A percentile compares a stretch with the other conserved stretches of the same genome.
These are phyloP conservation scores for Odontothrips loti DNA, from an alignment of 2,888 invertebrate species.

Conservation along the genomic window DNA sequence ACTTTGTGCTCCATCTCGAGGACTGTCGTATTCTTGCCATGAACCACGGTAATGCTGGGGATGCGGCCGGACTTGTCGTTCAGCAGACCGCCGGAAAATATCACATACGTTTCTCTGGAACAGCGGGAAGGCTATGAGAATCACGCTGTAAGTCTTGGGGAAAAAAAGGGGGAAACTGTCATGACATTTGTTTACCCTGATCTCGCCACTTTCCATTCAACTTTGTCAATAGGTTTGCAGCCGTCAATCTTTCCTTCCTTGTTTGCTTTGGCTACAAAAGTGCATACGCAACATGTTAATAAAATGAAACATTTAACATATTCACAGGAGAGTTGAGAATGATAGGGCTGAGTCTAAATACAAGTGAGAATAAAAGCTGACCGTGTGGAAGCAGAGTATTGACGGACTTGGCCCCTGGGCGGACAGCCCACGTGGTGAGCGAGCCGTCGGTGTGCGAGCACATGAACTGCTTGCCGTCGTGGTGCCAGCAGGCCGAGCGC, in stretches of 20 bases:
- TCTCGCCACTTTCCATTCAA: conserved; percentile 89
- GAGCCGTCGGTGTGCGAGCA: conserved; percentile 94
- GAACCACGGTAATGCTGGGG: conserved; percentile 93
- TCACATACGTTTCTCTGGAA: conserved; percentile 85
- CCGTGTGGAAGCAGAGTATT: conserved; percentile 88
- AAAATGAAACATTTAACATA: conserved; percentile 35
- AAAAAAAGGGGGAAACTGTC: not conserved
- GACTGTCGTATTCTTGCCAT: conserved; percentile 93
- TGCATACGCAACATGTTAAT: no score
- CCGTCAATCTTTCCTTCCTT: conserved; percentile 90
- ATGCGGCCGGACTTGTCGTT: conserved; percentile 83
- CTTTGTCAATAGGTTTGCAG: conserved; percentile 91
- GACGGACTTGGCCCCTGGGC: conserved; percentile 69
- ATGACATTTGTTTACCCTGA: conserved; percentile 60
- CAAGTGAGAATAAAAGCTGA: no score
- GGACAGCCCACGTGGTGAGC: conserved; percentile 86
- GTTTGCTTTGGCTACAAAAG: conserved; percentile 73
- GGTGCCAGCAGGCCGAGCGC: conserved; percentile 91
- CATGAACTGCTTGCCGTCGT: conserved; percentile 97
- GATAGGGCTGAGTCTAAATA: no score
- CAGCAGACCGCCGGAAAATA: conserved; percentile 95
- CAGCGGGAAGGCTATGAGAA: conserved; percentile 31
- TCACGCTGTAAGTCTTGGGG: not conserved
- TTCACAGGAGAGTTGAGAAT: not conserved
- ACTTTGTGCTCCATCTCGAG: conserved; percentile 99